A percentile compares a stretch with the other conserved stretches of the same genome.
These are phyloP conservation scores for Meloidogyne floridensis DNA, from an alignment of 1,140 invertebrate species.

Conservation along the genomic window DNA sequence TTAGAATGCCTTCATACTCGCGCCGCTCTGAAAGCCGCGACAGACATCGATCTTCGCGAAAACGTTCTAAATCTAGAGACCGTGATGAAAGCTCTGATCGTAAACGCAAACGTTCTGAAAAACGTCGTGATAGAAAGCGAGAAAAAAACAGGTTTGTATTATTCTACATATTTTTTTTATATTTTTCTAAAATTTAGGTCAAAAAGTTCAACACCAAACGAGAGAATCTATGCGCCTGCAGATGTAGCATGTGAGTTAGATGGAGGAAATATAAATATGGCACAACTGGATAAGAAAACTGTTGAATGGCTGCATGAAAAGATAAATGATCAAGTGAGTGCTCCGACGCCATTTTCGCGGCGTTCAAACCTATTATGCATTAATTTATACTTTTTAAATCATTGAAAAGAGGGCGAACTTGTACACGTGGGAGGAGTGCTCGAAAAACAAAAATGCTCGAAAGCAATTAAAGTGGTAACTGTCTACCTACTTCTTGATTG, in stretches of 20 bases:
- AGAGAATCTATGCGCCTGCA: slow-evolving; percentile 18
- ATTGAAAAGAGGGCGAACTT: slow-evolving; percentile 23
- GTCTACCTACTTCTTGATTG: not conserved
- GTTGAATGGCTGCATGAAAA: slow-evolving; percentile 52
- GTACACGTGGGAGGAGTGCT: slow-evolving; percentile 26
- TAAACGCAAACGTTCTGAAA: slow-evolving; percentile 16
- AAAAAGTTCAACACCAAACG: not conserved
- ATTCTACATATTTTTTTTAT: not conserved
- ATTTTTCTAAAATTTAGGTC: not conserved
- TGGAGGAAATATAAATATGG: slow-evolving; percentile 25
- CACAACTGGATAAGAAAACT: slow-evolving; percentile 39
- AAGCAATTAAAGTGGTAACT: slow-evolving; percentile 18
- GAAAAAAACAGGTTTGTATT: not conserved
- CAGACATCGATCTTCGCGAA: slow-evolving; percentile 14
- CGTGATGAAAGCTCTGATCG: slow-evolving; percentile 1
- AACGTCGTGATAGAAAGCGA: slow-evolving; percentile 4
- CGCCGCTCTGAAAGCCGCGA: not conserved
- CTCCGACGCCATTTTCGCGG: not conserved
- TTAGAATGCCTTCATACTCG: not conserved
- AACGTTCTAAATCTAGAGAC: slow-evolving; percentile 11
- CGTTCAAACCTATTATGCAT: slow-evolving; percentile 13
- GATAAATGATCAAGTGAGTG: slow-evolving; percentile 51
- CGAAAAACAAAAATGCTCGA: slow-evolving; percentile 26
- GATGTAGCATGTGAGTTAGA: slow-evolving; percentile 24
- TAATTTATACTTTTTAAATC: slow-evolving; percentile 16